phyloP scores from a whole-genome alignment of 1,140 invertebrate genomes.

The Micrasema longulum region DNA sequence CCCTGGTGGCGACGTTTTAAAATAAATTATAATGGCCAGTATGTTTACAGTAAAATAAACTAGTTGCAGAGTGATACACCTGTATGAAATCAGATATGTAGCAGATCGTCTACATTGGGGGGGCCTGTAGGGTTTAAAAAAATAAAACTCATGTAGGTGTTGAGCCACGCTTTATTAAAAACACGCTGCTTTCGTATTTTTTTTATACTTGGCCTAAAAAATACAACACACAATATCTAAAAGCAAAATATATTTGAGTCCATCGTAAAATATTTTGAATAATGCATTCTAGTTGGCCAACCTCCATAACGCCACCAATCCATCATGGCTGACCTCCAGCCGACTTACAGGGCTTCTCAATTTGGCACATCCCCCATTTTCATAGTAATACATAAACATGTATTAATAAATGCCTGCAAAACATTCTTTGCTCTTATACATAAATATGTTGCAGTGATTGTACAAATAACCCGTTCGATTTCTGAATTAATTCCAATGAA shows the following conservation, averaged over 20 bases:
- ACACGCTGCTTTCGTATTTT: not conserved
- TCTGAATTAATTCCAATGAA: not conserved
- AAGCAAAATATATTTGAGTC: not conserved
- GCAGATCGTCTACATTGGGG: too few species aligned
- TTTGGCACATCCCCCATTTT: constrained; percentile 2
- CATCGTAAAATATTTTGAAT: constrained; percentile 7
- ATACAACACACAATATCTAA: not conserved
- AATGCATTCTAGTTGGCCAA: constrained; percentile 9
- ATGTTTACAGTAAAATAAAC: too few species aligned
- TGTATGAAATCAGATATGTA: too few species aligned
- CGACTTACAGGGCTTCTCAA: constrained; percentile 12
- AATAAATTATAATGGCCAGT: too few species aligned
- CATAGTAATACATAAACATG: not conserved
- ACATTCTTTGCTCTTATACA: not conserved
- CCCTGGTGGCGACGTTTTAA: too few species aligned
- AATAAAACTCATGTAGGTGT: too few species aligned
- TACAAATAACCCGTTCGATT: not conserved
- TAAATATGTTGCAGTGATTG: not conserved
- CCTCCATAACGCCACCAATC: not conserved
- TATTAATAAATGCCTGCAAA: too few species aligned
- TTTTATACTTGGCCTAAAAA: not conserved
- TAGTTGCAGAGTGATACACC: too few species aligned
- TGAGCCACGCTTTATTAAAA: too few species aligned
- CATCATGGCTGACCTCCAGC: constrained; percentile 18
- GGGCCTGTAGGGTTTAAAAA: too few species aligned